Evolutionary conservation across 2,888 invertebrate species (phyloP).

Genomic region (Oegoconia quadripuncta): DNA sequence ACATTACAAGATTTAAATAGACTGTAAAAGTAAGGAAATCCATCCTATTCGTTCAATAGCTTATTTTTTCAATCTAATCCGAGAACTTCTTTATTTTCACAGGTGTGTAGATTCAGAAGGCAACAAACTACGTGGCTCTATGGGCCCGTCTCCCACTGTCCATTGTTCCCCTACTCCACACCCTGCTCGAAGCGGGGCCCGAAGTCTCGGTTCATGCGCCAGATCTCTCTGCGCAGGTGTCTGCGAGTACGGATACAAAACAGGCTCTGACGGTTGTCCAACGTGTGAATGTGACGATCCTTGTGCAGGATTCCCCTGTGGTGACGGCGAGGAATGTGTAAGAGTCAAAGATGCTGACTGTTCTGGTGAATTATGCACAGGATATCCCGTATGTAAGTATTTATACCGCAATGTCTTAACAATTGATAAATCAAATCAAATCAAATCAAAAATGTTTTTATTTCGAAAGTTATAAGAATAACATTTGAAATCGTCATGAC

Average conservation of each 20-base stretch:
- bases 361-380: conserved; percentile 81
- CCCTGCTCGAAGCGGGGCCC: conserved; percentile 59
- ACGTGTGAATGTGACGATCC: conserved; percentile 93
- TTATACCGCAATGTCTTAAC: background rate
- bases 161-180: conserved; percentile 75
- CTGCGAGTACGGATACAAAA: conserved; percentile 91
- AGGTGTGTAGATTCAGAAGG: conserved; percentile 89
- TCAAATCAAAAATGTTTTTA: too few relatives aligned
- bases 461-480: too few relatives aligned
- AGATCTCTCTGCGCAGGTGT: conserved; percentile 88
- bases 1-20: background rate
- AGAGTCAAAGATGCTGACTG: conserved; percentile 85
- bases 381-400: conserved; percentile 87
- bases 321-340: conserved; percentile 85
- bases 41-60: background rate
- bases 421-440: background rate
- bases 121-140: conserved; percentile 86
- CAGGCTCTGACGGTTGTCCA: conserved; percentile 83
- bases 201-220: conserved; percentile 81
- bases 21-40: background rate
- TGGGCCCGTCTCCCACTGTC: conserved; percentile 86
- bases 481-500: too few relatives aligned
- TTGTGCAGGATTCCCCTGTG: conserved; percentile 87
- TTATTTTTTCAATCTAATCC: too few relatives aligned
- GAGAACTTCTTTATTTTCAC: too few relatives aligned